Evolutionary conservation across 2,797 vertebrate species (phyloP).

Genomic region (Podarcis lilfordi): DNA sequence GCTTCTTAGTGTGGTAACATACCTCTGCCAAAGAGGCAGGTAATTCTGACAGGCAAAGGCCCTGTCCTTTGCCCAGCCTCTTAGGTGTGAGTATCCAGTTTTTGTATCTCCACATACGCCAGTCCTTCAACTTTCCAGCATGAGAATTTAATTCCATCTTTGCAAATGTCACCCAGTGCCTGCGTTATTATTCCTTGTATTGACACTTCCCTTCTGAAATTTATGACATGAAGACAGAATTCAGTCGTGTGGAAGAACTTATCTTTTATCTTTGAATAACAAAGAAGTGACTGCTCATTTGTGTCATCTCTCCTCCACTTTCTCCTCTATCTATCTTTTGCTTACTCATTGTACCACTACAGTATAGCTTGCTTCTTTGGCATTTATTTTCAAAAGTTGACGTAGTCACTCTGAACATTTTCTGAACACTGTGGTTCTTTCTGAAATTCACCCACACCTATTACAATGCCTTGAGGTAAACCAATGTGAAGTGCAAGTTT

Average conservation of each 20-base stretch:
- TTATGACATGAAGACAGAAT: slow-evolving; percentile 30
- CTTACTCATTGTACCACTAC: slow-evolving; percentile 45
- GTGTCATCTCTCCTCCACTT: slow-evolving; percentile 47
- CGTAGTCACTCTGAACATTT: slow-evolving; percentile 30
- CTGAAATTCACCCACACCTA: slow-evolving; percentile 36
- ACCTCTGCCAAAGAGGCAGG: slow-evolving; percentile 4
- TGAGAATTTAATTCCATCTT: slow-evolving; percentile 35
- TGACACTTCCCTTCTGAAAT: slow-evolving; percentile 53
- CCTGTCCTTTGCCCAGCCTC: slow-evolving; percentile 9
- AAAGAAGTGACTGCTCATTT: slow-evolving; percentile 50
- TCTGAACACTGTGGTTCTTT: slow-evolving; percentile 25
- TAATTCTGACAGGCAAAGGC: slow-evolving; percentile 28
- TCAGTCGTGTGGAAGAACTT: slow-evolving; percentile 47
- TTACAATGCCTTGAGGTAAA: slow-evolving; percentile 11
- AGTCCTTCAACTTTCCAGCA: not conserved
- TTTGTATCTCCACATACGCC: not conserved
- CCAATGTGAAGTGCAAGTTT: not conserved
- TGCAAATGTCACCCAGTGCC: slow-evolving; percentile 22
- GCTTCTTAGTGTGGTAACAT: not conserved
- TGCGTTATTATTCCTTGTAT: not conserved
- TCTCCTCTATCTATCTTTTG: slow-evolving; percentile 38
- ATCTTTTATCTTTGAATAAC: slow-evolving; percentile 50
- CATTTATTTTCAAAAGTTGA: slow-evolving; percentile 43
- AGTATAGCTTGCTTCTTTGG: slow-evolving; percentile 28
- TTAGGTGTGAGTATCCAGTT: slow-evolving; percentile 11